Conservation (phyloP, 2,113 vertebrate species). For the Aptenodytes forsteri region DNA sequence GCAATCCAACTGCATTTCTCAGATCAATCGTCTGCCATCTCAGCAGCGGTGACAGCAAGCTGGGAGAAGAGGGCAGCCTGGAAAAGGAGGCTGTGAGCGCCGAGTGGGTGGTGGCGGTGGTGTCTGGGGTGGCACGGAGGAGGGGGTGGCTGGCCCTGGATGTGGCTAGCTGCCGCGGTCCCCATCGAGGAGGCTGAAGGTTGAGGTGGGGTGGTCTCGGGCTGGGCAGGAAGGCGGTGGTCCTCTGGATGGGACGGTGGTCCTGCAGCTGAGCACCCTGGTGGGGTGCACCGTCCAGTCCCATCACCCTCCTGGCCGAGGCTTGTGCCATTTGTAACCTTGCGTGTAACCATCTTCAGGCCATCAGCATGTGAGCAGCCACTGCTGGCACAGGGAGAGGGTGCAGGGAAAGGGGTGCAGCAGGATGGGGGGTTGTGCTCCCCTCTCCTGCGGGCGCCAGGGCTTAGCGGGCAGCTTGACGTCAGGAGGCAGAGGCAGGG, state of each 20-base stretch:
- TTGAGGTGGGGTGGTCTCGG: neutral
- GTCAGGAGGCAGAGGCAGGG: slow-evolving; percentile 61
- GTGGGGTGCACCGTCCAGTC: rapidly evolving
- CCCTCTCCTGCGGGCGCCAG: neutral
- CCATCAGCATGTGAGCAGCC: rapidly evolving
- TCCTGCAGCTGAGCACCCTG: rapidly evolving
- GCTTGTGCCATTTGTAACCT: neutral
- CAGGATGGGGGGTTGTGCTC: neutral
- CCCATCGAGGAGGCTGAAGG: neutral
- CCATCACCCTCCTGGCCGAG: neutral
- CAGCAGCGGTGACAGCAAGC: slow-evolving; percentile 91
- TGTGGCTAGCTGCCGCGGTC: neutral
- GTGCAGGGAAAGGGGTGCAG: neutral
- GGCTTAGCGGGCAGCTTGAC: slow-evolving; percentile 31
- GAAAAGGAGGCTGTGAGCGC: slow-evolving; percentile 55
- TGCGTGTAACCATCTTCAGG: rapidly evolving
- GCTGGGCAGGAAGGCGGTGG: neutral
- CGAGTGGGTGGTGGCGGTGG: neutral
- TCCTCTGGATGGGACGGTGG: neutral
- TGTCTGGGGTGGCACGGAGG: neutral
- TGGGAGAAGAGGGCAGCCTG: slow-evolving; percentile 72
- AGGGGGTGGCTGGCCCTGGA: neutral
- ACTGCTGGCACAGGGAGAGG: rapidly evolving
- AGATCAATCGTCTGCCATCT: slow-evolving; percentile 89
- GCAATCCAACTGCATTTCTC: slow-evolving; percentile 98